phyloP scores from a whole-genome alignment of 2,888 invertebrate species.

The Dryococelus australis region DNA sequence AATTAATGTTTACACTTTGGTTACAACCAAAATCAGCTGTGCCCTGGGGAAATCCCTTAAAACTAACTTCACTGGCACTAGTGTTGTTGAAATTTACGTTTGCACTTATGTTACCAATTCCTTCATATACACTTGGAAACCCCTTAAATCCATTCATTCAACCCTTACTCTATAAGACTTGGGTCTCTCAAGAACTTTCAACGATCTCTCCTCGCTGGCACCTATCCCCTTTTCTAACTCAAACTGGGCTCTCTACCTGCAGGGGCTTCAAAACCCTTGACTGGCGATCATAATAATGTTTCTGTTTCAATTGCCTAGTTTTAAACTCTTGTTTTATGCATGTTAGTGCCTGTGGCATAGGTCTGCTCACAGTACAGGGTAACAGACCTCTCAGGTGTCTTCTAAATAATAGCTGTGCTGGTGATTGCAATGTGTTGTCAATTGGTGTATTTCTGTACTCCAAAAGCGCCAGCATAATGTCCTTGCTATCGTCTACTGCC shows the following conservation, averaged over 20 bases:
- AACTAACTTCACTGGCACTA: no score
- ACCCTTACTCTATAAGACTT: not conserved
- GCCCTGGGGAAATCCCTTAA: no score
- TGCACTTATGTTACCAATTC: no score
- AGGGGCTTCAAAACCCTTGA: not conserved
- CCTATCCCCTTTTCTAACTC: not conserved
- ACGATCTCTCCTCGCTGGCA: not conserved
- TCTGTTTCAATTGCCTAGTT: not conserved
- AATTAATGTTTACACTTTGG: no score
- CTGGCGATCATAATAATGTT: not conserved
- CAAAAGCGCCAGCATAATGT: not conserved
- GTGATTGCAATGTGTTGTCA: not conserved
- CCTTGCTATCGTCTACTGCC: not conserved
- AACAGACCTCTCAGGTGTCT: not conserved
- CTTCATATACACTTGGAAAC: no score
- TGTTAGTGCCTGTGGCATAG: not conserved
- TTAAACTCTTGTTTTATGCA: not conserved
- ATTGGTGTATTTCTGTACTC: not conserved
- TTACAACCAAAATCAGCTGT: no score
- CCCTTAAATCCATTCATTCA: no score
- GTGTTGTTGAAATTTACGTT: no score
- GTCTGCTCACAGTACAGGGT: not conserved
- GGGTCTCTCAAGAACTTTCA: not conserved
- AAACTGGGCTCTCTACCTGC: not conserved
- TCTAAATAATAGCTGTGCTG: not conserved